phyloP scores from a whole-genome alignment of 2,797 vertebrate genomes.

The Octomys mimax region DNA sequence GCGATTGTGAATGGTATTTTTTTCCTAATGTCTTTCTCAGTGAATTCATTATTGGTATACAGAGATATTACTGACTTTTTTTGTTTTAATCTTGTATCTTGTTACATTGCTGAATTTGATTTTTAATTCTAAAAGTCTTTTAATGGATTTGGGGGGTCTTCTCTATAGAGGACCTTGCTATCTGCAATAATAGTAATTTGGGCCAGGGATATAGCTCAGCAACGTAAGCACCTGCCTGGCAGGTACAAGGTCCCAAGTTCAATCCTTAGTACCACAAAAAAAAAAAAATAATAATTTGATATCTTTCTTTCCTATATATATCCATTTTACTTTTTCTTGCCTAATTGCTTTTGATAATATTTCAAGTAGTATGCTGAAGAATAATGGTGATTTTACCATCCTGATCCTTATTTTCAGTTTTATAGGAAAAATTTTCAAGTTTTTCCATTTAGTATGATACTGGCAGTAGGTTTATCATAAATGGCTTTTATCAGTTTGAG shows the following conservation, averaged over 20 bases:
- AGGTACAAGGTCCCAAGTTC: too few species aligned
- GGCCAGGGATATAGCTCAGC: too few species aligned
- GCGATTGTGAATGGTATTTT: neutral
- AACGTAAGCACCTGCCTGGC: too few species aligned
- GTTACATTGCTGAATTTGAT: neutral
- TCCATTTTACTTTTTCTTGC: neutral
- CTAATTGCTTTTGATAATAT: neutral
- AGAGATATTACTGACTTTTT: neutral
- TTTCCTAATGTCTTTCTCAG: neutral
- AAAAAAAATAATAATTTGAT: neutral
- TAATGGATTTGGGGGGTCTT: neutral
- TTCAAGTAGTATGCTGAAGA: neutral
- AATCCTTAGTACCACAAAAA: too few species aligned
- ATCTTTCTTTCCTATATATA: neutral
- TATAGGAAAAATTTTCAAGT: neutral
- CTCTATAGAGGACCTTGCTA: neutral
- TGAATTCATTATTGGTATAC: neutral
- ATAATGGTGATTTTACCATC: neutral
- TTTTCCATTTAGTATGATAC: neutral
- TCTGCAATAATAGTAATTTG: neutral
- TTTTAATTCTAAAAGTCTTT: neutral
- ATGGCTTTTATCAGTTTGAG: neutral
- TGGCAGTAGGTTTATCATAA: neutral
- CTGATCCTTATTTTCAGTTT: neutral
- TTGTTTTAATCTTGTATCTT: neutral